Conservation (phyloP, 2,888 invertebrate species). For the Dryococelus australis region DNA sequence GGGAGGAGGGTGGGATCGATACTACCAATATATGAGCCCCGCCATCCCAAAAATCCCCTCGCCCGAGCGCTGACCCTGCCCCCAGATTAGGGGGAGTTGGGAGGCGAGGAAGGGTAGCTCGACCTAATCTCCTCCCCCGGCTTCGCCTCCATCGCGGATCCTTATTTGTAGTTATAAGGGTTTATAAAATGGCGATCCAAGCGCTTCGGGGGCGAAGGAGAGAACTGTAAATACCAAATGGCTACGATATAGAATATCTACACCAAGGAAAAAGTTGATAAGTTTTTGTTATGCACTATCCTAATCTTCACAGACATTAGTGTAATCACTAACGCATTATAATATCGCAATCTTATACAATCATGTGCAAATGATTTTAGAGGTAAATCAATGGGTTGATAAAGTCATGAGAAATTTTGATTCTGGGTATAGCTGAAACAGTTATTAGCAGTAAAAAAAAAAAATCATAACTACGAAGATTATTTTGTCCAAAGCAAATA, state of each 20-base stretch:
- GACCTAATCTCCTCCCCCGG: slow-evolving; percentile 34
- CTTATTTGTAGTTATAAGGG: slow-evolving; percentile 27
- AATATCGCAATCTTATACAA: too few relatives aligned
- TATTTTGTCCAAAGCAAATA: too few relatives aligned
- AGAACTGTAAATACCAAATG: background rate
- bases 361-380: too few relatives aligned
- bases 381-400: too few relatives aligned
- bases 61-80: slow-evolving; percentile 8
- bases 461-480: too few relatives aligned
- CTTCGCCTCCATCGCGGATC: background rate
- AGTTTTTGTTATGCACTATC: background rate
- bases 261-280: background rate
- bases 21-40: slow-evolving; percentile 35
- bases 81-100: slow-evolving; percentile 35
- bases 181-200: slow-evolving; percentile 24
- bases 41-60: background rate
- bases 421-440: too few relatives aligned
- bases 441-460: too few relatives aligned
- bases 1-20: slow-evolving; percentile 39
- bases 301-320: too few relatives aligned
- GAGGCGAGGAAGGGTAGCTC: background rate
- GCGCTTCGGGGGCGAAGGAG: background rate
- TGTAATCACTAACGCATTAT: too few relatives aligned
- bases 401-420: too few relatives aligned
- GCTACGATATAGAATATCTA: background rate